A percentile compares a stretch with the other conserved stretches of the same genome.
Evolutionary conservation across 2,797 vertebrate genomes (phyloP).

Genomic region (Spatula versicolor): DNA sequence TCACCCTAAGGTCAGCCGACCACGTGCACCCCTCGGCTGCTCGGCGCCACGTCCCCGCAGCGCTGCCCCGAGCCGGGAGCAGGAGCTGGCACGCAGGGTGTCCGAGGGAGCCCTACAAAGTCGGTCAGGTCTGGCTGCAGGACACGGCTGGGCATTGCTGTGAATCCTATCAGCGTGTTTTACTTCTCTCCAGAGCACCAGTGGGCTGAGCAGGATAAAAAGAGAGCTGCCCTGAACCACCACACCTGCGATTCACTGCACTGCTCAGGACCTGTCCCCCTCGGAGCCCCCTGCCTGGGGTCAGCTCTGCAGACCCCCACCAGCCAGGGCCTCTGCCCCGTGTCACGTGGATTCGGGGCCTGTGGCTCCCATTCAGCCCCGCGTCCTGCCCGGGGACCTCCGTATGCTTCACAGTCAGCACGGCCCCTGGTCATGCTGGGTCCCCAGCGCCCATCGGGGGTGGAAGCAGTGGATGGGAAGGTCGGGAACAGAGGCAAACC

Average conservation of each 20-base stretch:
- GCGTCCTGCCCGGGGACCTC: not conserved
- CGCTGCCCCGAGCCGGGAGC: not conserved
- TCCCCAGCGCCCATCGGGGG: not conserved
- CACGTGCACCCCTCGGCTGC: not conserved
- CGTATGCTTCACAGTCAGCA: not conserved
- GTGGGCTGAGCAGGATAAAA: not conserved
- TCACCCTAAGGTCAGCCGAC: not conserved
- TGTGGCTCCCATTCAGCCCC: not conserved
- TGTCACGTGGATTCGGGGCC: too few relatives aligned
- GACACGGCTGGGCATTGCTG: not conserved
- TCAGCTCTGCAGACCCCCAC: too few relatives aligned
- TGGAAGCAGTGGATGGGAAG: not conserved
- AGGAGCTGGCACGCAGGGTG: not conserved
- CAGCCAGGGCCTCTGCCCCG: not conserved
- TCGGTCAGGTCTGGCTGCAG: not conserved
- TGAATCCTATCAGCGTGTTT: not conserved
- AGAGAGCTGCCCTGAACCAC: not conserved
- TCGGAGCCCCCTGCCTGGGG: not conserved
- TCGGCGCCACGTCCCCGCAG: accelerated
- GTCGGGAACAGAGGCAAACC: not conserved
- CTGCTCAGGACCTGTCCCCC: not conserved
- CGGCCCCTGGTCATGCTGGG: not conserved
- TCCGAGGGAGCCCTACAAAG: not conserved
- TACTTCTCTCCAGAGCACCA: not conserved
- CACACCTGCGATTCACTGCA: too few relatives aligned